A percentile compares a stretch with the other conserved stretches of the same genome.
phyloP scores from a whole-genome alignment of 37 sponge, comb jelly and placozoan genomes.

The Petrosia ficiformis region DNA sequence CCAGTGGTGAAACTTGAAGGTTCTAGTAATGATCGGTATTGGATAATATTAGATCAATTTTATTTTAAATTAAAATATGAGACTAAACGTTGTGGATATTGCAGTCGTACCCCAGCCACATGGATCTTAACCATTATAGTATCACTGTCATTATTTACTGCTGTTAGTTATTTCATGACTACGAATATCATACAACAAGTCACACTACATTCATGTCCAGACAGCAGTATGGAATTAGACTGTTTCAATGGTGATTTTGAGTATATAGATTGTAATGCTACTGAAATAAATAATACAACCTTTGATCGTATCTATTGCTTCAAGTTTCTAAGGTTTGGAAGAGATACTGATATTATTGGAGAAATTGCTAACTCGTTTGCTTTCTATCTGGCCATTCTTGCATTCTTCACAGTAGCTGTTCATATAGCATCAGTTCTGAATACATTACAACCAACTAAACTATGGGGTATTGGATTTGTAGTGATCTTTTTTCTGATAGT shows the following conservation, averaged over 20 bases:
- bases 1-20: slow-evolving; percentile 25
- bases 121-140: slow-evolving; percentile 22
- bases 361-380: slow-evolving; percentile 38
- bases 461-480: slow-evolving; percentile 47
- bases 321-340: slow-evolving; percentile 41
- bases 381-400: slow-evolving; percentile 30
- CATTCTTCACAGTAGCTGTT: slow-evolving; percentile 28
- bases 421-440: slow-evolving; percentile 9
- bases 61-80: slow-evolving; percentile 17
- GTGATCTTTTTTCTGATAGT: slow-evolving; percentile 1
- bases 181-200: slow-evolving; percentile 3
- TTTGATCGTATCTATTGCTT: slow-evolving; percentile 49
- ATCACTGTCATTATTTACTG: slow-evolving; percentile 20
- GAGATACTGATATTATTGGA: slow-evolving; percentile 26
- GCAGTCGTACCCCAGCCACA: slow-evolving; percentile 5
- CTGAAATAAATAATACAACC: too few species aligned
- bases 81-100: not conserved
- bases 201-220: not conserved
- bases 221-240: not conserved
- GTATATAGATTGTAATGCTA: slow-evolving; percentile 14
- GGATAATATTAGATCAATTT: slow-evolving; percentile 47
- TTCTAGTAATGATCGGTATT: slow-evolving; percentile 21
- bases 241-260: slow-evolving; percentile 17
- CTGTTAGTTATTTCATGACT: slow-evolving; percentile 32
- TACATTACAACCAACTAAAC: slow-evolving; percentile 14